Percentiles rank a stretch among this genome's conserved stretches.
Evolutionary conservation across 1,140 invertebrate species (phyloP).

Genomic region (Elymnias hypermnestra): DNA sequence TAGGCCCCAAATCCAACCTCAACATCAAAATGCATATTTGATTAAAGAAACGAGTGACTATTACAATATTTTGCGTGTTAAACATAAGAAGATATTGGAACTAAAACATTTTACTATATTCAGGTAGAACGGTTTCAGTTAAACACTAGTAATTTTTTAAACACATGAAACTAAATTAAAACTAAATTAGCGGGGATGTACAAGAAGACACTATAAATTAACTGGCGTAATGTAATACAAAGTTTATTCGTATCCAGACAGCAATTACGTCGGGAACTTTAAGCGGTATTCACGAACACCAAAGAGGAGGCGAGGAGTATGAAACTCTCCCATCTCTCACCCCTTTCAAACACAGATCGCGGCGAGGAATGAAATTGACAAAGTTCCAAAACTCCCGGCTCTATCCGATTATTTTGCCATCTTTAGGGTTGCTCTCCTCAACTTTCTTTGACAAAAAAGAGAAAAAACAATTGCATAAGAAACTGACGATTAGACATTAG

Average conservation of each 20-base stretch:
- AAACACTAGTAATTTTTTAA: too few relatives aligned
- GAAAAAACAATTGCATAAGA: too few relatives aligned
- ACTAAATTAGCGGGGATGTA: slow-evolving; percentile 54
- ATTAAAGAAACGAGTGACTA: too few relatives aligned
- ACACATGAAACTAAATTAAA: too few relatives aligned
- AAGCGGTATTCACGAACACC: slow-evolving; percentile 62
- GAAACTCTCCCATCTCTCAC: slow-evolving; percentile 29
- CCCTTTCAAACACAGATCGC: slow-evolving; percentile 43
- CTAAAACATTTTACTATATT: too few relatives aligned
- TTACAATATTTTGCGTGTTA: too few relatives aligned
- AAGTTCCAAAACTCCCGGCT: slow-evolving; percentile 49
- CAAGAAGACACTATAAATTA: slow-evolving; percentile 70
- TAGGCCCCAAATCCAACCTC: too few relatives aligned
- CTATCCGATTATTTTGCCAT: slow-evolving; percentile 61
- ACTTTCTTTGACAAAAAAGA: slow-evolving; percentile 45
- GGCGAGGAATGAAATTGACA: slow-evolving; percentile 51
- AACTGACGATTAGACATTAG: too few relatives aligned
- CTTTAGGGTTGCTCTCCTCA: slow-evolving; percentile 42
- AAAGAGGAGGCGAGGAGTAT: slow-evolving; percentile 38
- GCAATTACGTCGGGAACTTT: slow-evolving; percentile 67
- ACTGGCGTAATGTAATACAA: slow-evolving; percentile 69
- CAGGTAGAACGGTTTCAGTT: too few relatives aligned
- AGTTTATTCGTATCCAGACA: slow-evolving; percentile 71
- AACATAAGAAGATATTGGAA: too few relatives aligned
- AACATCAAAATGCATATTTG: too few relatives aligned